Evolutionary conservation across 2,888 invertebrate species (phyloP).

Genomic region (Zaprionus obscuricornis): DNA sequence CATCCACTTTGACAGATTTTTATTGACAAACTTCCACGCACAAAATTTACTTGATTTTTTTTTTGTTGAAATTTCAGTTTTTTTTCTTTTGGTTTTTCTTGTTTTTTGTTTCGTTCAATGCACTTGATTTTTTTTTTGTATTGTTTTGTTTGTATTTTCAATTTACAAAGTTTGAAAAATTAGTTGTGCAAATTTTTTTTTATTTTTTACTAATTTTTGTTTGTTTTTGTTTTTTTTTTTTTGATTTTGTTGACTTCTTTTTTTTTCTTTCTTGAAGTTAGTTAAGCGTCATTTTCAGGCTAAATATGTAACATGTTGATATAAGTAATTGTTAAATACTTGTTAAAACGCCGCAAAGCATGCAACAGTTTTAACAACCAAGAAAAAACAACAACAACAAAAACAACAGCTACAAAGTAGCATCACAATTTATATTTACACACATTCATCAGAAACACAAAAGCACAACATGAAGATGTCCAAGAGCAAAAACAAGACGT

Average conservation of each 20-base stretch:
- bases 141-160: slow-evolving; percentile 8
- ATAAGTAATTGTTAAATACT: background rate
- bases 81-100: slow-evolving; percentile 11
- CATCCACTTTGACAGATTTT: slow-evolving; percentile 84
- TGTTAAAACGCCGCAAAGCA: slow-evolving; percentile 17
- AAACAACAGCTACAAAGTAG: slow-evolving; percentile 4
- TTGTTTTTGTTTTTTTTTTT: background rate
- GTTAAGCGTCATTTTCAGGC: slow-evolving; percentile 29
- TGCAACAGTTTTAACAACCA: slow-evolving; percentile 9
- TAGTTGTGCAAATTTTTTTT: slow-evolving; percentile 5
- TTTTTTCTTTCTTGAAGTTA: slow-evolving; percentile 7
- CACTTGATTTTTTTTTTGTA: slow-evolving; percentile 4
- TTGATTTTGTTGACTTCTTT: background rate
- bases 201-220: slow-evolving; percentile 15
- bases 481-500: slow-evolving; percentile 16
- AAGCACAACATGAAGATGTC: background rate
- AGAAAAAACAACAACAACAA: slow-evolving; percentile 12
- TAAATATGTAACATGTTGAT: slow-evolving; percentile 1
- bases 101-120: slow-evolving; percentile 22
- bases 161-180: background rate
- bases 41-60: slow-evolving; percentile 16
- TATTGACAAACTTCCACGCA: slow-evolving; percentile 31
- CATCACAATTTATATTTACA: too few relatives aligned
- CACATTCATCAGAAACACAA: slow-evolving; percentile 1
- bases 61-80: slow-evolving; percentile 5